Base-by-base conservation (phyloP, 2,797 vertebrate species). In the Lemur catta region DNA sequence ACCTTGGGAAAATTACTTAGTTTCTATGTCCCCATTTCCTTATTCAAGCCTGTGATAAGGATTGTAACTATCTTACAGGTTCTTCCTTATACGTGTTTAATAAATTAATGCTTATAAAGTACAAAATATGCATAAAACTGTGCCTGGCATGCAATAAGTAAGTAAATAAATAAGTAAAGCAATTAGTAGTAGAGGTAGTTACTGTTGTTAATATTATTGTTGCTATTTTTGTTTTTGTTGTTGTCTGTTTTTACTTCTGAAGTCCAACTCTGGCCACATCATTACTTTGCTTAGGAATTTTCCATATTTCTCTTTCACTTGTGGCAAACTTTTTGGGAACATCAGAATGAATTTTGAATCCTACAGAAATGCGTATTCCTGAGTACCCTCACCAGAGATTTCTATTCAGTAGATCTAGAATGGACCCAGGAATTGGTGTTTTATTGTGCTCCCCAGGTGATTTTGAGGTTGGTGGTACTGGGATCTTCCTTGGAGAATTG, bases 1-100 rank as follows among this genome's bases (percentile, higher is more conserved):
- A 82, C 14, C 13, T 76, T 81, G 43, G 28, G n/a, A 88, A 95
- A 95, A 89, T 95, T 59, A 65, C 59, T 92, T 84, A 55, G 65
- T 78, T 81, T 94, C 79, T 89, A 13, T 93, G 76, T 10, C 12
- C 85, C 11, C 22, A 26, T 94, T 97, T 75, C 14, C 65, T 95
- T 79, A 43, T 93, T 94, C 93, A 95, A 72, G 86, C 30, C 30
- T 94, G 6, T 96, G 61, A 87, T 65, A 86, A 90, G 74, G 28
- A 61, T 84, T 87, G 0, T 82, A 41, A n/a, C 33, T 88, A 14
- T n/a, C 12, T 82, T 86, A 55, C 2, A 85, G 52, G 3, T 82
- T 89, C 43, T 82, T 89, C 43, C 48, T 90, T 63, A 28, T 48
- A 71, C 30, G 6, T 87, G 76, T 72, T 89, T 61, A 76, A 67